Base-by-base conservation (phyloP, 2,888 invertebrate species). In the Brassicogethes aeneus region DNA sequence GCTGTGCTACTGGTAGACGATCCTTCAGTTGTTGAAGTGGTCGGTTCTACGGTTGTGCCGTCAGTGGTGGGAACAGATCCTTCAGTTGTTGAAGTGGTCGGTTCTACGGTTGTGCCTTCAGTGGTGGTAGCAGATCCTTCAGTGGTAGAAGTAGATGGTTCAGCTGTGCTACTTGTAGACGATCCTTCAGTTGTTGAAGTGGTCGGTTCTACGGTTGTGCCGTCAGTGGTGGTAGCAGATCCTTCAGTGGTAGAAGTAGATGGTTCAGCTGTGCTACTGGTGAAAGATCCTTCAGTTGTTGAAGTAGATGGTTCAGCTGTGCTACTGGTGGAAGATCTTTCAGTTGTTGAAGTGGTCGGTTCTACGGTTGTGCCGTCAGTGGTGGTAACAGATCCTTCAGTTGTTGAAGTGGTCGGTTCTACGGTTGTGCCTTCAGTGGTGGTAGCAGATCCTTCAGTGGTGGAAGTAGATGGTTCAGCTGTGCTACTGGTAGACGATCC, bases 141-240 rank as follows among this genome's bases (percentile, higher is more conserved):
- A 12, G 10, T 12, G 10, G 32, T 13, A 32, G 32, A 10, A 10
- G 32, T 10, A 32, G 3, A 10, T 5, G 32, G 12, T 32, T 10
- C 32, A 32, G 32, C 14, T 32, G 23, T 23, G 23, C 23, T 23
- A n/a, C n/a, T n/a, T n/a, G n/a, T n/a, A n/a, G n/a, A n/a, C n/a
- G n/a, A n/a, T n/a, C n/a, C n/a, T n/a, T n/a, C n/a, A n/a, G n/a
- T n/a, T n/a, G n/a, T n/a, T n/a, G n/a, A n/a, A n/a, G n/a, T n/a
- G 5, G 23, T 23, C 23, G 23, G 10, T 23, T 10, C 23, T 23
- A 7, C 23, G 10, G 23, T 23, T 5, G 32, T 32, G 3, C 8
- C 5, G 12, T 13, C 14, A 10, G 10, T 5, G 12, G 32, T 10
- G 10, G 10, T 5, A 12, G 32, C 3, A 12, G 32, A 12, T 32